Conservation (phyloP, 2,888 invertebrate genomes). For the Leptura quadrifasciata region DNA sequence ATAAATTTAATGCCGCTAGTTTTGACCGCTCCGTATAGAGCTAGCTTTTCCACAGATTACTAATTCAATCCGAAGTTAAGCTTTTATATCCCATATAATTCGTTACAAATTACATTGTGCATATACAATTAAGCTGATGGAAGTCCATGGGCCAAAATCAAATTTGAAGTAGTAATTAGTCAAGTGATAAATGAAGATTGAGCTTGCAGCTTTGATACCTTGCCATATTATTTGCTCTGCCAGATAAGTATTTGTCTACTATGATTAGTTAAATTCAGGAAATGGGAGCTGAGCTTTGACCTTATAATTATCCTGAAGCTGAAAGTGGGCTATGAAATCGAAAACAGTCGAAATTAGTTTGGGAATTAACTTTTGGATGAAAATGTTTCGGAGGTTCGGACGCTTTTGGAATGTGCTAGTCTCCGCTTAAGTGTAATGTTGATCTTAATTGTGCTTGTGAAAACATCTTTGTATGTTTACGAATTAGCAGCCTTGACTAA, state of each 20-base stretch:
- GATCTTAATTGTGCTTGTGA: no score
- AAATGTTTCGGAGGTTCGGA: no score
- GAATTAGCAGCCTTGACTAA: no score
- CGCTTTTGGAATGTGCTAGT: no score
- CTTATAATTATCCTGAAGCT: conserved; percentile 26
- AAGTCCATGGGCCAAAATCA: conserved; percentile 6
- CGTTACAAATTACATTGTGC: conserved; percentile 2
- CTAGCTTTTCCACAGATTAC: no score
- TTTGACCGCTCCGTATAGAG: no score
- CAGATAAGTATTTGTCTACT: conserved; percentile 16
- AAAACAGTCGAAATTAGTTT: conserved; percentile 35
- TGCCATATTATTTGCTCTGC: conserved; percentile 22
- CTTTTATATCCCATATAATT: no score
- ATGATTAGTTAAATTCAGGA: conserved; percentile 19
- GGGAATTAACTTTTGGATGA: neutral
- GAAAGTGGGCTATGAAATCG: conserved; percentile 31
- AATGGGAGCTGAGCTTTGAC: conserved; percentile 11
- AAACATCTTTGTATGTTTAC: no score
- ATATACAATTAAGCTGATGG: conserved; percentile 21
- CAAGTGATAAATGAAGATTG: conserved; percentile 29
- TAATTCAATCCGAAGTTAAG: no score
- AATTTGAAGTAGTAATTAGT: conserved; percentile 33
- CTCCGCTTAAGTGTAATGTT: no score
- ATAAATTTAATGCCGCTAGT: no score
- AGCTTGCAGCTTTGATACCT: neutral